Evolutionary conservation across 2,888 invertebrate genomes (phyloP), one percentile per base, ranked within the genome.

Genomic region (Blastobasis adustella): DNA sequence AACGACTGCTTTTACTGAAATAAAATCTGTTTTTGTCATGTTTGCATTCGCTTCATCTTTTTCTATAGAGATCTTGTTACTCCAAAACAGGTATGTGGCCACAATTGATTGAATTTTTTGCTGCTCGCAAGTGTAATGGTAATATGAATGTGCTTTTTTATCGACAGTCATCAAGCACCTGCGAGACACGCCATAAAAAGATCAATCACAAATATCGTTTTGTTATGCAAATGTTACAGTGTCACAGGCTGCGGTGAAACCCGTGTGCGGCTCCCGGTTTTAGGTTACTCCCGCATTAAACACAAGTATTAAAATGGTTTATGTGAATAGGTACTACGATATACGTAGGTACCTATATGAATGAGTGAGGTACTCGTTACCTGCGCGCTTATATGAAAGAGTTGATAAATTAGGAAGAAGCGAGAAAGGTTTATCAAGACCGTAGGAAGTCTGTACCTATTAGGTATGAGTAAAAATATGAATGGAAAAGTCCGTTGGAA

Each of bases 1-100:
- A 44, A 41, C 46, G 10, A 49, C 55, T 59, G 62, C 65, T 58
- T 71, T 75, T 73, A 71, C 69, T 69, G 67, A 72, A 66, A 63
- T 58, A 63, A 71, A 70, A 73, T 66, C 61, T 59, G 61, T 65
- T 72, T 76, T 79, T 80, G 78, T 79, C 73, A 67, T 70, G 67
- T 75, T 75, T 69, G 59, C 61, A 70, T 71, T 73, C 65, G 65
- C 71, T 77, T 76, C 71, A 71, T 73, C 71, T 69, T 56, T 52
- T 74, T 76, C 66, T 73, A 73, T 73, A 73, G 66, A 70, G 71
- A 76, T 79, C 80, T 71, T 66, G 63, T 79, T 77, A 63, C 77
- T 61, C 46, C 52, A 60, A 23, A 69, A 77, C 81, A 82, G 80
- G 82, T 82, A 76, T 67, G 67, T 68, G 68, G 59, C 68, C 70